Evolutionary conservation across 2,113 vertebrate species (phyloP).

Genomic region (Megaleporinus macrocephalus): DNA sequence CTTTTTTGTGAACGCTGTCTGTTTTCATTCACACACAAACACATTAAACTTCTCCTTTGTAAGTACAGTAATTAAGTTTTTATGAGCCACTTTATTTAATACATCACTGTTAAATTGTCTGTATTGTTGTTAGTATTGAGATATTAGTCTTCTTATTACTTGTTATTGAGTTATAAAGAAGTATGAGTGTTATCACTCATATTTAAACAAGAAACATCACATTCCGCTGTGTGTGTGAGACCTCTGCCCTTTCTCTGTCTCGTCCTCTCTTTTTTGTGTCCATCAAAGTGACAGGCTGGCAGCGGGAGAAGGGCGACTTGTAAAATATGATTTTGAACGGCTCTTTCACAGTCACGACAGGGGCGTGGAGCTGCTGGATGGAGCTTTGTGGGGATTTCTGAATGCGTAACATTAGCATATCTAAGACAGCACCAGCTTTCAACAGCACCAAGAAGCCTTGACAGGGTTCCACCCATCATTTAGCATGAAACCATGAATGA

Average conservation of each 20-base stretch:
- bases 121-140: too few species aligned
- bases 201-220: conserved; percentile 25
- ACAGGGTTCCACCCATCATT: neutral
- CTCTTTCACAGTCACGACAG: conserved; percentile 39
- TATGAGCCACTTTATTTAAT: too few species aligned
- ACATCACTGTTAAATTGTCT: too few species aligned
- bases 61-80: too few species aligned
- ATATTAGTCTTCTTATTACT: too few species aligned
- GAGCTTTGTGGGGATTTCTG: conserved; percentile 36
- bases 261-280: conserved; percentile 3
- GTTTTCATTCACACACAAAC: too few species aligned
- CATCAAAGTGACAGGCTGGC: conserved; percentile 43
- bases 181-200: neutral
- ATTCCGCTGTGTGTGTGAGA: conserved; percentile 28
- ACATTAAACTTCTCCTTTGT: too few species aligned
- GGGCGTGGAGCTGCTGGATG: conserved; percentile 30
- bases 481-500: neutral
- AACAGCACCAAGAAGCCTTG: conserved; percentile 1
- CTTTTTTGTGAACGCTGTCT: too few species aligned
- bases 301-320: conserved; percentile 40
- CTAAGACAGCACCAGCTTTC: conserved; percentile 21
- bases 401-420: conserved; percentile 41
- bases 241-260: conserved; percentile 18
- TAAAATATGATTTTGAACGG: conserved; percentile 51
- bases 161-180: too few species aligned